Conservation (phyloP, 92 coral and sea anemone species). For the Meandrina meandrites region DNA sequence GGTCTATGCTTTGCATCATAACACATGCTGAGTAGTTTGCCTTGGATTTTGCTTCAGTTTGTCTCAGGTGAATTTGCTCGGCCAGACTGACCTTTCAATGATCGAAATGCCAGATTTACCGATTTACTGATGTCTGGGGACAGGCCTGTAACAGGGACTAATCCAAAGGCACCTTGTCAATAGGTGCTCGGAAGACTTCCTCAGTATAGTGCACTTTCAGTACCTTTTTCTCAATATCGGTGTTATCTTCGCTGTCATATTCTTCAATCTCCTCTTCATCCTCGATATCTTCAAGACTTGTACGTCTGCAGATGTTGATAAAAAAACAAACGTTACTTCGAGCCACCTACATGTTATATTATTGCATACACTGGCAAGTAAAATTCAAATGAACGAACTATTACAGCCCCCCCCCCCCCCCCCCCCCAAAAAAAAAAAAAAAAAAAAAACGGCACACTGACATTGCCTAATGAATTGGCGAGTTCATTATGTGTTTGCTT, state of each 20-base stretch:
- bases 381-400: neutral
- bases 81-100: too few species aligned
- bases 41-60: too few species aligned
- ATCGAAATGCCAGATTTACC: too few species aligned
- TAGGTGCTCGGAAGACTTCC: neutral
- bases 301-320: neutral
- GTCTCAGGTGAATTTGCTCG: too few species aligned
- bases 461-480: too few species aligned
- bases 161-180: neutral
- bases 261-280: constrained; percentile 63
- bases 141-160: neutral
- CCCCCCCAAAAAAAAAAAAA: too few species aligned
- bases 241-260: constrained; percentile 67
- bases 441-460: neutral
- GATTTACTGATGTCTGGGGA: too few species aligned
- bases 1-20: too few species aligned
- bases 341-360: neutral
- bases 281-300: constrained; percentile 23
- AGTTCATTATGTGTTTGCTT: neutral
- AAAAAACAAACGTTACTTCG: neutral
- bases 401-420: too few species aligned
- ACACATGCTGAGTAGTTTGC: too few species aligned
- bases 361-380: neutral
- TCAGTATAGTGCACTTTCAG: neutral
- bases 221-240: constrained; percentile 24